A percentile compares a stretch with the other conserved stretches of the same genome.
These are phyloP conservation scores for Plectropomus leopardus DNA, from an alignment of 2,113 vertebrate genomes.

Conservation along the genomic window DNA sequence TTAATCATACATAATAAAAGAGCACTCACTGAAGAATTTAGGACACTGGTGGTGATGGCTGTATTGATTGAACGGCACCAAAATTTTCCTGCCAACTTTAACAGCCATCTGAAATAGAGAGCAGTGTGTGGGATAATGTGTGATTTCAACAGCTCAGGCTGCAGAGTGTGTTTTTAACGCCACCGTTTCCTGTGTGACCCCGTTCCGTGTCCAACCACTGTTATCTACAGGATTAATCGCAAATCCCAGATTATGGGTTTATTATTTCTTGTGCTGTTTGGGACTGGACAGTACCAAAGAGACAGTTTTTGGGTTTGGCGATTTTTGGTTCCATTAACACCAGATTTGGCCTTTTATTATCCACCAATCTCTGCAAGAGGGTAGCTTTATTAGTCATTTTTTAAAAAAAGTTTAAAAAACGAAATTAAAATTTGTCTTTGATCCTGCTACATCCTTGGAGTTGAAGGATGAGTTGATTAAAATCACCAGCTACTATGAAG, in stretches of 20 bases:
- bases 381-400: too few species aligned
- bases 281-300: conserved; percentile 28
- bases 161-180: conserved; percentile 45
- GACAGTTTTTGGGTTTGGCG: conserved; percentile 9
- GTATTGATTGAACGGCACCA: conserved; percentile 36
- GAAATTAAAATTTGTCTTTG: too few species aligned
- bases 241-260: conserved; percentile 76
- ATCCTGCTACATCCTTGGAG: too few species aligned
- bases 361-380: background rate
- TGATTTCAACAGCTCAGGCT: conserved; percentile 45
- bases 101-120: conserved; percentile 43
- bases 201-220: conserved; percentile 37
- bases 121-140: conserved; percentile 23
- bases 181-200: conserved; percentile 61
- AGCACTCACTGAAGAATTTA: conserved; percentile 26
- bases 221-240: conserved; percentile 53
- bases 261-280: conserved; percentile 48
- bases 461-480: too few species aligned
- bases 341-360: conserved; percentile 7
- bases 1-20: conserved; percentile 33
- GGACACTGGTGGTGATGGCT: conserved; percentile 36
- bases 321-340: background rate
- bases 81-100: conserved; percentile 49
- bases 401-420: too few species aligned
- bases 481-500: too few species aligned